Conservation (phyloP, 2,797 vertebrate genomes). For the Typhlichthys subterraneus region DNA sequence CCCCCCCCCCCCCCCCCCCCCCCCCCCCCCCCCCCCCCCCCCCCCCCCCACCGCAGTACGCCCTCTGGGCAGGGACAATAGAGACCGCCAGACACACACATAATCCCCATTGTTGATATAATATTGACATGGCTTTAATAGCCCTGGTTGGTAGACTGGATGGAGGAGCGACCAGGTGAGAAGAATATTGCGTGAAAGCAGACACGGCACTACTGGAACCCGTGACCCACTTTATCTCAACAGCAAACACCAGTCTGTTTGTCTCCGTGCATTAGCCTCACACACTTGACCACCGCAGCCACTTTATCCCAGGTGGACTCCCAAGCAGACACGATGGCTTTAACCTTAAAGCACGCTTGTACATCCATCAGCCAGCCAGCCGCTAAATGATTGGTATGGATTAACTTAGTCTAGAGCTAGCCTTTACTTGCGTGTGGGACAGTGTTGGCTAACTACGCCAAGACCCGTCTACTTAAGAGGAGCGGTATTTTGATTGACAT, state of each 20-base stretch:
- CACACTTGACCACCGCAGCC: slow-evolving; percentile 54
- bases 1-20: no score
- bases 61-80: slow-evolving; percentile 46
- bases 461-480: no score
- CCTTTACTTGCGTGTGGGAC: no score
- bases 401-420: no score
- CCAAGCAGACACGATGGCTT: no score
- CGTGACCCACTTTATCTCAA: slow-evolving; percentile 66
- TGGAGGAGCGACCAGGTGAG: slow-evolving; percentile 56
- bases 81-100: slow-evolving; percentile 22
- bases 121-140: slow-evolving; percentile 75
- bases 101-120: slow-evolving; percentile 63
- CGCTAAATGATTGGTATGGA: slow-evolving; percentile 31
- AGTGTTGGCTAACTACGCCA: no score
- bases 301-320: slow-evolving; percentile 31
- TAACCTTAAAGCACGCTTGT: slow-evolving; percentile 5
- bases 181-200: slow-evolving; percentile 55
- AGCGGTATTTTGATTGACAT: no score
- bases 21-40: no score
- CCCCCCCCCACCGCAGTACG: slow-evolving; percentile 25
- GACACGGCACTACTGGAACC: slow-evolving; percentile 26
- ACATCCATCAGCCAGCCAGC: slow-evolving; percentile 10
- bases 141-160: slow-evolving; percentile 36
- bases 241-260: slow-evolving; percentile 64
- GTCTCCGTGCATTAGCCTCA: slow-evolving; percentile 70